Evolutionary conservation across 2,113 vertebrate species (phyloP), one percentile per base, ranked within the genome.

Genomic region (Donacobius atricapilla): DNA sequence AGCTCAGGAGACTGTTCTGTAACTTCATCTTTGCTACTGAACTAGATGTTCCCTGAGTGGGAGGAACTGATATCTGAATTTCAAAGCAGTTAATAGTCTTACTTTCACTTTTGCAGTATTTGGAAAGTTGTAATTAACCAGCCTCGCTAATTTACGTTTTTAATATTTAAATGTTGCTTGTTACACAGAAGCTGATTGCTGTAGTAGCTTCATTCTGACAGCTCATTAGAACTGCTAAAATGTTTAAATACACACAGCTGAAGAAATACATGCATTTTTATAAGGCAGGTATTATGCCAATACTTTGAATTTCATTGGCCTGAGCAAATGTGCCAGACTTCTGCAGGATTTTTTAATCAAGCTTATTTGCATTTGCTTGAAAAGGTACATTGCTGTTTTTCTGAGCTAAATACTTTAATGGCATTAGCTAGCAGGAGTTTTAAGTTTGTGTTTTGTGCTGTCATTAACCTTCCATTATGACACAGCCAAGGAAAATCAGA

Each of bases 101-200:
- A 94, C 94, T 97, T 70, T 68, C 69, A 81, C 80, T 96, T 92
- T 45, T 90, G 86, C 80, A 89, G 87, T 97, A 90, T 94, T 96
- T 95, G 54, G 95, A 93, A 95, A 94, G 94, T 97, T 95, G 80
- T 95, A 96, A 97, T 95, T 96, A 96, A 96, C 91, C 91, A 94
- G 93, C 96, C 83, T 90, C 7, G 47, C 94, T 96, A 96, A 97
- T 94, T 97, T 95, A 97, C 68, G 65, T 90, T 95, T 97, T 96
- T 95, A 96, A 97, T 95, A 97, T 97, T 95, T 96, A 97, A 96
- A 96, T 97, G 90, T 92, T 94, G 94, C 96, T 95, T 97, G 95
- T 94, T 90, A 86, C 89, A 96, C 95, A 96, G 95, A 97, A 90
- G 95, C 91, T 96, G 96, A 97, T 95, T 97, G 93, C 96, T 96